A percentile compares a stretch with the other conserved stretches of the same genome.
These are phyloP conservation scores for Eilema depressum DNA, from an alignment of 2,888 invertebrate genomes.

Conservation along the genomic window DNA sequence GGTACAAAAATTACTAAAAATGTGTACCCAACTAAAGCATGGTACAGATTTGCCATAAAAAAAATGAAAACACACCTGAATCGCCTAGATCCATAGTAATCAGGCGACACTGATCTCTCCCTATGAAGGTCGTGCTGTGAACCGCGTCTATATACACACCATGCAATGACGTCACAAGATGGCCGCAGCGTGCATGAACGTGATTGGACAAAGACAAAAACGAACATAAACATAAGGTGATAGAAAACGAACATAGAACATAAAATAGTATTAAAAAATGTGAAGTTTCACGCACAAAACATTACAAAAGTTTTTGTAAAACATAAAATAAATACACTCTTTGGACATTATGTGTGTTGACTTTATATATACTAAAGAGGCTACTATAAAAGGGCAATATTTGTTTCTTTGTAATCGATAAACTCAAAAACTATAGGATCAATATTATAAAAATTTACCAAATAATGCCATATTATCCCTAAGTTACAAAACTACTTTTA, in stretches of 20 bases:
- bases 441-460: too few species aligned
- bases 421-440: too few species aligned
- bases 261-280: conserved; percentile 7
- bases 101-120: conserved; percentile 90
- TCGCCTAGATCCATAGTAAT: conserved; percentile 90
- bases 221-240: conserved; percentile 53
- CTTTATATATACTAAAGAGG: neutral
- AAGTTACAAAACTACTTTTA: too few species aligned
- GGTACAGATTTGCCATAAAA: conserved; percentile 18
- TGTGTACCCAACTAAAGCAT: conserved; percentile 1
- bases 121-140: conserved; percentile 91
- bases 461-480: too few species aligned
- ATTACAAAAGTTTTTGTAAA: neutral
- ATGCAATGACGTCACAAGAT: conserved; percentile 83
- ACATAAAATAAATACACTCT: conserved; percentile 7
- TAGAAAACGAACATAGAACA: conserved; percentile 42
- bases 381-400: neutral
- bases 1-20: neutral
- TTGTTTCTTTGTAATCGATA: too few species aligned
- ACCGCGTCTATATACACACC: conserved; percentile 88
- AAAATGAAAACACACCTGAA: conserved; percentile 89
- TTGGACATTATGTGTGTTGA: conserved; percentile 8
- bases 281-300: neutral
- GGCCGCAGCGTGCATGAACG: conserved; percentile 66
- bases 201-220: conserved; percentile 61